Base-by-base conservation (phyloP, 1,140 invertebrate genomes). In the Phymastichus coffea region DNA sequence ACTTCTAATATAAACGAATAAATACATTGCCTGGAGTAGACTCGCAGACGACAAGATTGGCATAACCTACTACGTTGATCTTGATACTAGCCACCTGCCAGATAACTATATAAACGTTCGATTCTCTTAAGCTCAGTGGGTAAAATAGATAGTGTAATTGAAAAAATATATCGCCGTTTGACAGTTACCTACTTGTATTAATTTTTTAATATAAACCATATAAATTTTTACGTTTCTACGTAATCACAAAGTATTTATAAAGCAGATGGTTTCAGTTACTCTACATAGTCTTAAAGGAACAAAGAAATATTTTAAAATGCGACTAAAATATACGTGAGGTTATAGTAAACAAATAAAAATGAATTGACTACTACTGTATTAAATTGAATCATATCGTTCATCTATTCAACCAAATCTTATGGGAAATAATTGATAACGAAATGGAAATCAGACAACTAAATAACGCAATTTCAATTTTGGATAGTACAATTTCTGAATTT, bases 401-500 rank as follows among this genome's bases (percentile, higher is more conserved):
- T 48, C 15, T n/a, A n/a, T n/a, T n/a, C n/a, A n/a, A n/a, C n/a
- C n/a, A n/a, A 51, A 37, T 30, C 2, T 43, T 53, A 20, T 43
- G 19, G 3, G 19, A 10, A 38, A 25, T 37, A 52, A 40, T 43
- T n/a, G n/a, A 41, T 17, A 38, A 28, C 6, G 28, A 51, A 43
- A 55, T 61, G 59, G 51, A 53, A 54, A 35, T 59, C 1, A 4
- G 48, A 2, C 10, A 30, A 7, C 25, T 60, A 28, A n/a, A n/a
- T n/a, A n/a, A n/a, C n/a, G n/a, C n/a, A n/a, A n/a, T n/a, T n/a
- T n/a, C n/a, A n/a, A n/a, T n/a, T n/a, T n/a, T n/a, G n/a, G n/a
- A n/a, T n/a, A n/a, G n/a, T n/a, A n/a, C n/a, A n/a, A 35, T 74
- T 2, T 43, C 38, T 2, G 28, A 66, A 43, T 75, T 73, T 58